Evolutionary conservation across 2,113 vertebrate genomes (phyloP), one percentile per base, ranked within the genome.

Genomic region (Gadus chalcogrammus): DNA sequence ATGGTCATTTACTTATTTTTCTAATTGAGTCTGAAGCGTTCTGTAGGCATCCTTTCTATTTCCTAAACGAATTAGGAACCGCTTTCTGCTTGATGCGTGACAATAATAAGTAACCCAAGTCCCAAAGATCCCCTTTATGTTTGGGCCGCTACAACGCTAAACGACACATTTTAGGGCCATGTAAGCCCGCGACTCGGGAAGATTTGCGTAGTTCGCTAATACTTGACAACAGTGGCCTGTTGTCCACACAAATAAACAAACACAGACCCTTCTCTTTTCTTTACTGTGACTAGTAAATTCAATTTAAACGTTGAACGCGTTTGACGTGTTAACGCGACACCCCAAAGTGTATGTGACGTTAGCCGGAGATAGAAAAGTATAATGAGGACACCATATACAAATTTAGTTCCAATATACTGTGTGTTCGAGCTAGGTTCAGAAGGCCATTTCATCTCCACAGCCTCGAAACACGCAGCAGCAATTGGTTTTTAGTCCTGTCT

Each of bases 21-120:
- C 2, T 70, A 74, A 77, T 82, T 77, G 80, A 71, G 81, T 86
- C 67, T 85, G 86, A 88, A 91, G 90, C 86, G 48, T 85, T 92
- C 80, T 90, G 79, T 70, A 88, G 88, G 84, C 89, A 88, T 90
- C 85, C 72, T 90, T 85, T 89, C 74, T 85, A 76, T 91, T 94
- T 94, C 88, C 89, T 90, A 91, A 92, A 93, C 90, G 90, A 91
- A 89, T 93, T 91, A 88, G 28, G 65, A 16, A 16, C 52, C 8
- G 2, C 67, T 74, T 85, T 31, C 82, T 88, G 84, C 86, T 88
- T 91, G 76, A 88, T 87, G 84, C 81, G 77, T 87, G 80, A 85
- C 88, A 74, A 86, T 87, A 79, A 90, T 87, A 84, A 89, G 82
- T 87, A 31, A 31, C 31, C 31, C 81, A 65, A 27, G 38, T 76